Percentiles rank a stretch among this genome's conserved stretches.
These are phyloP conservation scores for Clanis bilineata DNA, from an alignment of 2,888 invertebrate species.

Conservation along the genomic window DNA sequence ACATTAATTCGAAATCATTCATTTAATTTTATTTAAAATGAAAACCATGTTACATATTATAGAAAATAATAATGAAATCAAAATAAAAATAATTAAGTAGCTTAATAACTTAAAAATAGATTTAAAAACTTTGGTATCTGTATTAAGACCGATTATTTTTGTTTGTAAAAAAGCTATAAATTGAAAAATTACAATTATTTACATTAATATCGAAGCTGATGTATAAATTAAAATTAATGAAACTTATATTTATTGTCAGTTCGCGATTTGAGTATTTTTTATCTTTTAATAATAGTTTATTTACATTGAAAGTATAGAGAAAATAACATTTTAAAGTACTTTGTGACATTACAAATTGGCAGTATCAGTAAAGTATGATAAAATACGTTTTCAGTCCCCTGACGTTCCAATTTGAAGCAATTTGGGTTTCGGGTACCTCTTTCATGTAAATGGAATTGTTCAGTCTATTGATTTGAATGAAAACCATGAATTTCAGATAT, in stretches of 20 bases:
- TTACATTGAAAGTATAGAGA: conserved; percentile 12
- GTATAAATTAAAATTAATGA: conserved; percentile 67
- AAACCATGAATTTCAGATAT: not conserved
- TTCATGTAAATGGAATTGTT: not conserved
- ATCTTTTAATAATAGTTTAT: conserved; percentile 35
- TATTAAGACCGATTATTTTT: conserved; percentile 79
- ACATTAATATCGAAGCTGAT: conserved; percentile 48
- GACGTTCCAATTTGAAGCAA: not conserved
- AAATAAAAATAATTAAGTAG: conserved; percentile 61
- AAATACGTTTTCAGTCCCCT: not conserved
- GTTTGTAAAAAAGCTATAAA: conserved; percentile 73
- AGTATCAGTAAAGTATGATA: not conserved
- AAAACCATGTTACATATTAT: conserved; percentile 52
- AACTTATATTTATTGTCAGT: conserved; percentile 80
- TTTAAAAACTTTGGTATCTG: conserved; percentile 81
- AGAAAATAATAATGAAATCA: conserved; percentile 37
- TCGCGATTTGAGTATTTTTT: conserved; percentile 78
- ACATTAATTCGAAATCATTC: conserved; percentile 32
- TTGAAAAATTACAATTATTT: conserved; percentile 73
- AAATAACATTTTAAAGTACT: conserved; percentile 1
- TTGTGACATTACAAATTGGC: conserved; percentile 22
- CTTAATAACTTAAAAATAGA: conserved; percentile 75
- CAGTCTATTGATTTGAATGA: not conserved
- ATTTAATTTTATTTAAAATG: conserved; percentile 26
- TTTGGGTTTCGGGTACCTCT: not conserved